Conservation (phyloP, 2,888 invertebrate genomes). For the Drosophila histrio region DNA sequence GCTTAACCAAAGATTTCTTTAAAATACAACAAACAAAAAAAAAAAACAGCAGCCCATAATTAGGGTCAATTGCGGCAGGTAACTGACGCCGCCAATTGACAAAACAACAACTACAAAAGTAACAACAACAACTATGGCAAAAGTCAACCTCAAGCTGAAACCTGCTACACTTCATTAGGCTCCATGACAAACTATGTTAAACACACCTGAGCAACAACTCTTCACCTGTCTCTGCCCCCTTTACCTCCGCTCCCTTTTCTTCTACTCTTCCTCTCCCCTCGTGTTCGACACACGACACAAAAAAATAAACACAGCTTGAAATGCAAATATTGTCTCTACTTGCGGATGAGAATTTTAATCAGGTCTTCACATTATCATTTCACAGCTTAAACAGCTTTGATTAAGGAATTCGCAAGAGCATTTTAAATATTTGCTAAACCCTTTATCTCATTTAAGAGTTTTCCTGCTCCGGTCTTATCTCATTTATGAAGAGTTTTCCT, state of each 20-base stretch:
- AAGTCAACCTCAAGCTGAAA: conserved; percentile 16
- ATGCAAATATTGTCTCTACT: conserved; percentile 10
- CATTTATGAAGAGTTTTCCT: background rate
- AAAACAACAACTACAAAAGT: conserved; percentile 2
- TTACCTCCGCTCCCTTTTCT: background rate
- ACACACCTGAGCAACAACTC: conserved; percentile 21
- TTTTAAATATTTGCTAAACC: conserved; percentile 11
- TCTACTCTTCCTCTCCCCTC: background rate
- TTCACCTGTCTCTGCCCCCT: background rate
- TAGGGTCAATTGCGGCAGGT: conserved; percentile 61
- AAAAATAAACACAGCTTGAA: conserved; percentile 16
- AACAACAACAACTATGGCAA: background rate
- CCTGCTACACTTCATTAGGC: conserved; percentile 57
- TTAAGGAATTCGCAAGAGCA: conserved; percentile 4
- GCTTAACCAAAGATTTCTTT: conserved; percentile 17
- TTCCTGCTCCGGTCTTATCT: too few species aligned
- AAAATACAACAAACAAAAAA: conserved; percentile 19
- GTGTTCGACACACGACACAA: background rate
- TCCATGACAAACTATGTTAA: conserved; percentile 51
- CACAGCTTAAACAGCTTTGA: conserved; percentile 1
- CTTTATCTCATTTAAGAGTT: too few species aligned
- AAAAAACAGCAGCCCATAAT: conserved; percentile 44
- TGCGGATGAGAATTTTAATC: conserved; percentile 13
- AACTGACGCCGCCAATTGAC: conserved; percentile 42
- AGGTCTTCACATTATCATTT: conserved; percentile 7